phyloP scores from a whole-genome alignment of 92 coral and sea anemone genomes.

The Porites rus region DNA sequence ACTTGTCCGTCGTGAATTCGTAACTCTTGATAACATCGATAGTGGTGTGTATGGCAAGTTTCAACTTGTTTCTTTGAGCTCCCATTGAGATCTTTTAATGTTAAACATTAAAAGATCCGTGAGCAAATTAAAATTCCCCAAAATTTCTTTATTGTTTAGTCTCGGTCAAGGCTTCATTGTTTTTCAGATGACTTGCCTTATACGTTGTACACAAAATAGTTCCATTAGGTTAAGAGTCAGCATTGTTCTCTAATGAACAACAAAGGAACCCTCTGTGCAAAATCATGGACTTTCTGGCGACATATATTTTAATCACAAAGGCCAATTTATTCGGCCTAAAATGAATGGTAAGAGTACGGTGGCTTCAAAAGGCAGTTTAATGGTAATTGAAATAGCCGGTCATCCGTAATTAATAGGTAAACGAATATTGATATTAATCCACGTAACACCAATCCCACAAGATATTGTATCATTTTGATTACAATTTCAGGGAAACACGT shows the following conservation, averaged over 20 bases:
- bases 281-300: neutral
- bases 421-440: neutral
- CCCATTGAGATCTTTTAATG: too few species aligned
- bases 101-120: too few species aligned
- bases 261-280: neutral
- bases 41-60: too few species aligned
- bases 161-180: too few species aligned
- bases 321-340: neutral
- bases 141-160: too few species aligned
- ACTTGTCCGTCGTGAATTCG: too few species aligned
- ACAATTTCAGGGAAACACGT: neutral
- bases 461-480: constrained; percentile 1
- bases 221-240: neutral
- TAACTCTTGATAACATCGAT: too few species aligned
- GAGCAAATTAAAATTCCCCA: too few species aligned
- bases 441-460: constrained; percentile 1
- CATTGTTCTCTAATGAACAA: neutral
- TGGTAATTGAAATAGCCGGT: neutral
- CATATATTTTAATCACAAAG: neutral
- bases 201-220: too few species aligned
- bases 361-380: neutral
- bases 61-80: too few species aligned
- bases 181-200: too few species aligned
- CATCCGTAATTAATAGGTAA: constrained; percentile 2
- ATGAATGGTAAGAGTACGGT: neutral